Percentiles rank a stretch among this genome's conserved stretches.
Conservation (phyloP, 2,888 invertebrate genomes). For the Carcina quercana region DNA sequence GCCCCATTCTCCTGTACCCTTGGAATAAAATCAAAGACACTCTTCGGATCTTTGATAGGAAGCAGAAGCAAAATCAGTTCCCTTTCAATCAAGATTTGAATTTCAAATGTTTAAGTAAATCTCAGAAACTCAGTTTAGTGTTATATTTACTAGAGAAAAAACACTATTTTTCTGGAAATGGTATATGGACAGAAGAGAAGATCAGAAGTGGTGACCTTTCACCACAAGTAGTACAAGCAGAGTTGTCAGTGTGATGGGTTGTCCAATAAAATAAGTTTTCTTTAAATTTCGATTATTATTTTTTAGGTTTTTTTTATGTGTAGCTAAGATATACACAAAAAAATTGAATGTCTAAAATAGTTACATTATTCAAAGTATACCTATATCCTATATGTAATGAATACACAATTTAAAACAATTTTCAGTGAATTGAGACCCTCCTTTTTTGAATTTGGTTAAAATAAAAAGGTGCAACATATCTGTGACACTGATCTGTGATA, state of each 20-base stretch:
- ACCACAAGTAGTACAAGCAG: constrained; percentile 1
- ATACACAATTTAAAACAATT: too few relatives aligned
- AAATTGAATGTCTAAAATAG: too few relatives aligned
- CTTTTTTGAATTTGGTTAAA: too few relatives aligned
- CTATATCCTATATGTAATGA: too few relatives aligned
- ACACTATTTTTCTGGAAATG: constrained; percentile 65
- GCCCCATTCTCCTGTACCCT: constrained; percentile 57
- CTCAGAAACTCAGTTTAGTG: constrained; percentile 53
- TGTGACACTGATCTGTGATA: too few relatives aligned
- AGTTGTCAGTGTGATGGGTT: too few relatives aligned
- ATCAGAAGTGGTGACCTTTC: constrained; percentile 20
- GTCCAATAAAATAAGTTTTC: not conserved
- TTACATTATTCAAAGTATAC: too few relatives aligned
- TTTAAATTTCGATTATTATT: too few relatives aligned
- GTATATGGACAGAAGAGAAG: constrained; percentile 61
- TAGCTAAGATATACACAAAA: too few relatives aligned
- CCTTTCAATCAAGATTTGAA: constrained; percentile 32
- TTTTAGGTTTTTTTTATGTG: too few relatives aligned
- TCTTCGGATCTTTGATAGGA: constrained; percentile 25
- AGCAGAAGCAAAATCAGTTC: constrained; percentile 14
- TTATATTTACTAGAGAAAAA: constrained; percentile 60
- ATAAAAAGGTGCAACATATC: too few relatives aligned
- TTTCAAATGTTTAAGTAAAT: constrained; percentile 32
- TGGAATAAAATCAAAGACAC: constrained; percentile 51
- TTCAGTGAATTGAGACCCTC: too few relatives aligned